Conservation (phyloP, 2,113 vertebrate genomes). For the Halichoeres trimaculatus region DNA sequence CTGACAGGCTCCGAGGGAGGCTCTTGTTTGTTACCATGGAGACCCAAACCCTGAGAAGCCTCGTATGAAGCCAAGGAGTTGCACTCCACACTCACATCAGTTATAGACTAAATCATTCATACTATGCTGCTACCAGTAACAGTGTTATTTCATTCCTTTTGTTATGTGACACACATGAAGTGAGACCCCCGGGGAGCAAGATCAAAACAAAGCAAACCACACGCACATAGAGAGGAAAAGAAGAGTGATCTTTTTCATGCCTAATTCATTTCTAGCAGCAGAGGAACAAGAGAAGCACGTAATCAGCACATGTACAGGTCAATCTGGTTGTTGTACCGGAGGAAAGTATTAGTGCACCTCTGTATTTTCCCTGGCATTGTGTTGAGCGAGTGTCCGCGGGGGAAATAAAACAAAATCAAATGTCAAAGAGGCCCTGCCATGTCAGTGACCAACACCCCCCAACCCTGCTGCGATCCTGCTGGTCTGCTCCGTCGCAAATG, state of each 20-base stretch:
- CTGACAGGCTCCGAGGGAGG: constrained; percentile 68
- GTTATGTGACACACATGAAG: constrained; percentile 64
- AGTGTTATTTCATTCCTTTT: constrained; percentile 63
- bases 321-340: background rate
- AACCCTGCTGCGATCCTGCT: constrained; percentile 15
- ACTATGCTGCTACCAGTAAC: constrained; percentile 56
- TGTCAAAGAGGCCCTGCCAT: constrained; percentile 46
- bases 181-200: constrained; percentile 16
- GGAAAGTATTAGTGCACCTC: background rate
- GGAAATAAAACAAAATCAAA: constrained; percentile 50
- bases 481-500: constrained; percentile 8
- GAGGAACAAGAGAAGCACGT: constrained; percentile 12
- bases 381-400: background rate
- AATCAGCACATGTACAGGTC: constrained; percentile 1
- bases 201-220: constrained; percentile 21
- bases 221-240: background rate
- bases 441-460: constrained; percentile 25
- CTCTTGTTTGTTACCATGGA: constrained; percentile 78
- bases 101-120: constrained; percentile 69
- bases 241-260: background rate
- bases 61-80: constrained; percentile 65
- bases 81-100: constrained; percentile 52
- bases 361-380: background rate
- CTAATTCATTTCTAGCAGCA: background rate
- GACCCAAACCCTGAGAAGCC: constrained; percentile 72